Evolutionary conservation across 2,113 vertebrate genomes (phyloP).

Genomic region (Amphiprion percula): DNA sequence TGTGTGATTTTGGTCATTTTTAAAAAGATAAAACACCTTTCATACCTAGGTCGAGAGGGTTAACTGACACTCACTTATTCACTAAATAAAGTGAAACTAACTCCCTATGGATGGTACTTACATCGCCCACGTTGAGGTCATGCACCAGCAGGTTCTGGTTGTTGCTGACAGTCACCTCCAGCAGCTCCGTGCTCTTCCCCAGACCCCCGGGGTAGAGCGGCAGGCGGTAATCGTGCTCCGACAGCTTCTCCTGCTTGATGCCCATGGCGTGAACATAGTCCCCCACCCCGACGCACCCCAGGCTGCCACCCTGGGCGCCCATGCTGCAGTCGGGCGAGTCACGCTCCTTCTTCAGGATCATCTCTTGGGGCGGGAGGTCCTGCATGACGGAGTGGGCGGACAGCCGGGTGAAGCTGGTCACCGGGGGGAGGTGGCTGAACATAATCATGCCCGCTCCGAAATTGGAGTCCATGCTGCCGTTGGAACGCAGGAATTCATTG

Average conservation of each 20-base stretch:
- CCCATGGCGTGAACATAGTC: constrained; percentile 91
- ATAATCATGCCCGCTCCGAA: constrained; percentile 94
- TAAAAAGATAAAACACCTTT: too few relatives aligned
- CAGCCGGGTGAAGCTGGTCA: constrained; percentile 96
- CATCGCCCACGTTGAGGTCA: constrained; percentile 88
- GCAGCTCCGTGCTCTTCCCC: constrained; percentile 84
- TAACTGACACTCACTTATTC: too few relatives aligned
- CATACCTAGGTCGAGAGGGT: too few relatives aligned
- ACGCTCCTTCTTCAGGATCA: constrained; percentile 97
- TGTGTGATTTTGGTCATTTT: too few relatives aligned
- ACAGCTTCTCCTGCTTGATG: constrained; percentile 96
- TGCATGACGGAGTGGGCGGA: constrained; percentile 89
- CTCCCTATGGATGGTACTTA: constrained; percentile 63
- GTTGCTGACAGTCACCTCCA: constrained; percentile 86
- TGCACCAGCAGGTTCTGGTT: constrained; percentile 89
- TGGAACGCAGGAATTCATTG: constrained; percentile 90
- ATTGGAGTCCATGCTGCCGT: constrained; percentile 90
- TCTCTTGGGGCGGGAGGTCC: constrained; percentile 88
- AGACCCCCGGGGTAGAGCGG: constrained; percentile 84
- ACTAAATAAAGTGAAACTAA: too few relatives aligned
- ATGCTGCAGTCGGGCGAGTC: constrained; percentile 88
- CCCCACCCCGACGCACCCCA: constrained; percentile 60
- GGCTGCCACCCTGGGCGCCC: constrained; percentile 57
- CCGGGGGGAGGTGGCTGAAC: constrained; percentile 97
- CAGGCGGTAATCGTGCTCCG: constrained; percentile 91